Evolutionary conservation across 2,113 vertebrate species (phyloP).

Genomic region (Camelus dromedarius): DNA sequence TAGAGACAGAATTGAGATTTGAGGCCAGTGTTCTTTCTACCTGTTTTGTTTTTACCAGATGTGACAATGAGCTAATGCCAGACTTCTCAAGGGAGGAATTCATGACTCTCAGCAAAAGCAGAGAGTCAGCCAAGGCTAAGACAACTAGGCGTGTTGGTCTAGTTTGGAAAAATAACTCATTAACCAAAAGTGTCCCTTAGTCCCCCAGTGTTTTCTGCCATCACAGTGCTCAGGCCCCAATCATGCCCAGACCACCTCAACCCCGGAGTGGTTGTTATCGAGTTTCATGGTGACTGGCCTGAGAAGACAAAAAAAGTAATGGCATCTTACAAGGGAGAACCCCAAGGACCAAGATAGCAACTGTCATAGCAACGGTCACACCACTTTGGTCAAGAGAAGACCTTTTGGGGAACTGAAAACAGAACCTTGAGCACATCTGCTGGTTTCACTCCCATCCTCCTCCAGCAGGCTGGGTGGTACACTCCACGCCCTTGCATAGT

Average conservation of each 20-base stretch:
- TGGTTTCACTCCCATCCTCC: constrained; percentile 51
- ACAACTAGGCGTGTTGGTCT: background rate
- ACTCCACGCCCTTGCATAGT: constrained; percentile 46
- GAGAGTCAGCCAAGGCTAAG: background rate
- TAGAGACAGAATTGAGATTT: background rate
- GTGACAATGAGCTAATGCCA: background rate
- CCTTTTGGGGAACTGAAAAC: constrained; percentile 71
- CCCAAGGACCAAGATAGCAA: constrained; percentile 72
- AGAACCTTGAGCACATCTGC: constrained; percentile 50
- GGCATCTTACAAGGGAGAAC: constrained; percentile 11
- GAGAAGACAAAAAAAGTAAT: constrained; percentile 62
- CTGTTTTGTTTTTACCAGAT: background rate
- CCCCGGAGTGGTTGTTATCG: background rate
- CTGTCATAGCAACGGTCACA: constrained; percentile 1
- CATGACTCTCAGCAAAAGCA: background rate
- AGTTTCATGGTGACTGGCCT: constrained; percentile 67
- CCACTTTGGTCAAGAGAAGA: constrained; percentile 25
- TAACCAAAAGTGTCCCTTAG: background rate
- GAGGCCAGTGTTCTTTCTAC: background rate
- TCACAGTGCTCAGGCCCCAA: background rate
- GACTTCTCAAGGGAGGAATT: background rate
- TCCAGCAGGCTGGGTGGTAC: background rate
- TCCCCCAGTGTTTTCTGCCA: background rate
- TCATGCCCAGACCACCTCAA: background rate
- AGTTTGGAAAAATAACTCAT: constrained; percentile 14